Conservation (phyloP, 2,888 invertebrate species). For the Cryptus viduatorius region DNA sequence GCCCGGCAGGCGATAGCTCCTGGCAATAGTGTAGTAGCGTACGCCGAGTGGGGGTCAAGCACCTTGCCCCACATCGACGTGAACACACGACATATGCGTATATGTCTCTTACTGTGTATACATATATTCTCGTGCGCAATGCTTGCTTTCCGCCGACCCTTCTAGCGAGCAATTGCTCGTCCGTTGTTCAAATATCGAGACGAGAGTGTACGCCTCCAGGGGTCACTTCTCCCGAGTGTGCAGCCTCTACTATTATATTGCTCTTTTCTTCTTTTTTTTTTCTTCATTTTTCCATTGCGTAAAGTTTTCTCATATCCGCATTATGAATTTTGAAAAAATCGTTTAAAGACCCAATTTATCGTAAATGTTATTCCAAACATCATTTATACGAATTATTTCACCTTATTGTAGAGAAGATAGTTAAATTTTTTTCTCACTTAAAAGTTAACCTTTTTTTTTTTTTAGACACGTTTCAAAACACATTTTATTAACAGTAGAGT, state of each 20-base stretch:
- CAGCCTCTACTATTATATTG: constrained; percentile 4
- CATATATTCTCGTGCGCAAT: constrained; percentile 20
- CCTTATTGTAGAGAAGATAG: neutral
- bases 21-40: constrained; percentile 23
- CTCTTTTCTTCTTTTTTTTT: constrained; percentile 14
- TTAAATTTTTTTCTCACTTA: neutral
- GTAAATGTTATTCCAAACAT: neutral
- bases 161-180: constrained; percentile 51
- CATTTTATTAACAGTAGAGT: constrained; percentile 7
- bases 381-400: neutral
- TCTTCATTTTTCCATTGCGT: constrained; percentile 11
- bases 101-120: neutral
- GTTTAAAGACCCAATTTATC: neutral
- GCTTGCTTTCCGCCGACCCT: constrained; percentile 46
- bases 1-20: constrained; percentile 49
- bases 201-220: constrained; percentile 37
- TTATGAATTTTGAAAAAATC: neutral
- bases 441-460: neutral
- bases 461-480: neutral
- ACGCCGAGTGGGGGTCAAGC: constrained; percentile 60
- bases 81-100: constrained; percentile 21
- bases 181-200: constrained; percentile 61
- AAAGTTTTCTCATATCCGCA: neutral
- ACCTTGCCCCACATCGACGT: constrained; percentile 63
- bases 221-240: constrained; percentile 12